Base-by-base conservation (phyloP, 2,797 vertebrate genomes). In the Argya squamiceps region DNA sequence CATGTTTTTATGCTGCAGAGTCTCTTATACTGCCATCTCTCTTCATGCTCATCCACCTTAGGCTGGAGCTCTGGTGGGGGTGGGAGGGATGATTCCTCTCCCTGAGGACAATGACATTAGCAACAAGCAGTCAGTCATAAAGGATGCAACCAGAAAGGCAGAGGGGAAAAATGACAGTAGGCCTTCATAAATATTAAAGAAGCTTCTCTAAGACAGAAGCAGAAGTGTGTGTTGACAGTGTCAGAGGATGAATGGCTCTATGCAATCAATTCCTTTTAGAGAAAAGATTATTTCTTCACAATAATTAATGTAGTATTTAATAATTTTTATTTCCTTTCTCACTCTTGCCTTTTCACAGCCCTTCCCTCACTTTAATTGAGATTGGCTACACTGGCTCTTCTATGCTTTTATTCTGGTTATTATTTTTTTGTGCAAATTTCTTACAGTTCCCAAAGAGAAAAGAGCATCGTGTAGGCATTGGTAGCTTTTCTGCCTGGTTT, bases 41-140 rank as follows among this genome's bases (percentile, higher is more conserved):
- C 74, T 90, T 85, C 73, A 89, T 0, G 1, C 36, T 76, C n/a
- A 59, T 46, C 5, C 10, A n/a, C 68, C 81, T 91, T 76, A 56
- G 43, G 79, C 36, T 71, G 52, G 67, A 84, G 78, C 50, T 49
- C 60, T 88, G 78, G n/a, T 34, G 60, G 9, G 50, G 19, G 37
- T 46, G 41, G 77, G 24, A 63, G 44, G 12, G 29, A 77, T 75
- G 59, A 93, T 84, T 92, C 77, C 36, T 70, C 23, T 84, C 86
- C 87, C 93, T 56, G 75, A 85, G 87, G 77, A 90, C 62, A 53
- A 11, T 93, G 78, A 52, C 84, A 85, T 93, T 92, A 94, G 77
- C 62, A 87, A 80, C 95, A 87, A 90, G 58, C 76, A 93, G 87
- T 59, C 94, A 92, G 77, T 92, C 91, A 81, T 83, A 92, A 80